These are phyloP conservation scores for Folsomia manolachei DNA, from an alignment of 2,888 invertebrate genomes.

Conservation along the genomic window DNA sequence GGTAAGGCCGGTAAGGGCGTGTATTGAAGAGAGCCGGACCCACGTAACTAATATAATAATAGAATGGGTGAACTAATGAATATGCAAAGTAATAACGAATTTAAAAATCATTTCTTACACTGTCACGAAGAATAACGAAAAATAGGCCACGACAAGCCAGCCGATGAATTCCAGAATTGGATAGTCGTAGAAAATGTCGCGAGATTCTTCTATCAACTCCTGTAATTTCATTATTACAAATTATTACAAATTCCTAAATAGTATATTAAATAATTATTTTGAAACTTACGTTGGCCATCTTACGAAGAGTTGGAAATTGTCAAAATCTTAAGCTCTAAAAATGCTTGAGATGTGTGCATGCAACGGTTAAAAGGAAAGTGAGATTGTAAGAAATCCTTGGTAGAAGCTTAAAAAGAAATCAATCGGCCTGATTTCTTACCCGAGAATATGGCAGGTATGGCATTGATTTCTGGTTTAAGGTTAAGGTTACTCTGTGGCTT, in stretches of 20 bases:
- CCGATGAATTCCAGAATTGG: not conserved
- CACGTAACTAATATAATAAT: too few species aligned
- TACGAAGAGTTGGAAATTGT: not conserved
- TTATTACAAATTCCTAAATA: not conserved
- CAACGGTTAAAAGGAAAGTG: not conserved
- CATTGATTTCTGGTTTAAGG: not conserved
- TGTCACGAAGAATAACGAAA: not conserved
- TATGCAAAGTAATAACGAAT: too few species aligned
- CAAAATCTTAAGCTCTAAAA: not conserved
- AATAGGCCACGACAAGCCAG: not conserved
- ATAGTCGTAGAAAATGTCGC: slow-evolving; percentile 6
- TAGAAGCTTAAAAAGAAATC: too few species aligned
- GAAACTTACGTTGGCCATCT: not conserved
- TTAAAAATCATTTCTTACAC: too few species aligned
- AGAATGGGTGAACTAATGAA: too few species aligned
- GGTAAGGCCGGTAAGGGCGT: not conserved
- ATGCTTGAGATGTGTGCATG: not conserved
- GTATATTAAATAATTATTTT: not conserved
- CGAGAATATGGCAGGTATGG: not conserved
- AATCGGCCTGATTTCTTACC: too few species aligned
- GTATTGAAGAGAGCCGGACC: not conserved
- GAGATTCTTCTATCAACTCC: not conserved
- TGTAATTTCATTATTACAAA: not conserved
- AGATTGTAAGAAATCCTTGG: too few species aligned
- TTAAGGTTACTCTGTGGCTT: not conserved